Conservation (phyloP, 1,140 invertebrate species). For the Forficula auricularia region DNA sequence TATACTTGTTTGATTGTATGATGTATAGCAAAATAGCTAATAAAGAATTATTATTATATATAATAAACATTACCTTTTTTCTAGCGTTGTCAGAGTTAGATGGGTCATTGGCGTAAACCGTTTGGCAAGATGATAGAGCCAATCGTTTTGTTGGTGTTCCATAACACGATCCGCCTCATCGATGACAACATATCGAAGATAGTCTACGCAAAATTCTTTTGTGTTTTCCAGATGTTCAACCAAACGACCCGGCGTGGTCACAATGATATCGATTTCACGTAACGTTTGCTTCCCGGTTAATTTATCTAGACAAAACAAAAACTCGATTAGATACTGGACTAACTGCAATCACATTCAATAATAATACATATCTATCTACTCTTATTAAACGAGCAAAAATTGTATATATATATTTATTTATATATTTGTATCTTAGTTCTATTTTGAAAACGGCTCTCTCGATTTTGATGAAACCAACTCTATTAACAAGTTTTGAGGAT, state of each 20-base stretch:
- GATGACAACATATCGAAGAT: constrained; percentile 72
- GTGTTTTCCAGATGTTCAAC: constrained; percentile 82
- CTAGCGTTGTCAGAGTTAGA: no score
- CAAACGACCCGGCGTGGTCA: constrained; percentile 83
- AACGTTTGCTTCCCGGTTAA: constrained; percentile 25
- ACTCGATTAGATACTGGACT: no score
- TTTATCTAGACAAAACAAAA: constrained; percentile 9
- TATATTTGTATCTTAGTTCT: no score
- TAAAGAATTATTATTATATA: no score
- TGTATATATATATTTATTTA: no score
- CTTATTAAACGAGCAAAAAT: no score
- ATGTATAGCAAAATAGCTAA: no score
- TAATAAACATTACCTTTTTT: constrained; percentile 26
- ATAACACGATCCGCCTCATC: constrained; percentile 93
- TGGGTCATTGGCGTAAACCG: background rate
- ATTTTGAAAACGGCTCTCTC: no score
- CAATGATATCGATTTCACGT: constrained; percentile 77
- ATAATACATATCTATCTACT: constrained; percentile 3
- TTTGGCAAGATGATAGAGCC: constrained; percentile 49
- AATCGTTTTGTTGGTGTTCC: constrained; percentile 77
- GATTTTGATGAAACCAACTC: no score
- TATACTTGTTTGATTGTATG: no score
- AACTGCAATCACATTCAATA: no score
- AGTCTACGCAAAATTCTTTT: constrained; percentile 61
- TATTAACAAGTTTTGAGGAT: no score